phyloP scores from a whole-genome alignment of 2,888 invertebrate genomes.

The Andrena haemorrhoa region DNA sequence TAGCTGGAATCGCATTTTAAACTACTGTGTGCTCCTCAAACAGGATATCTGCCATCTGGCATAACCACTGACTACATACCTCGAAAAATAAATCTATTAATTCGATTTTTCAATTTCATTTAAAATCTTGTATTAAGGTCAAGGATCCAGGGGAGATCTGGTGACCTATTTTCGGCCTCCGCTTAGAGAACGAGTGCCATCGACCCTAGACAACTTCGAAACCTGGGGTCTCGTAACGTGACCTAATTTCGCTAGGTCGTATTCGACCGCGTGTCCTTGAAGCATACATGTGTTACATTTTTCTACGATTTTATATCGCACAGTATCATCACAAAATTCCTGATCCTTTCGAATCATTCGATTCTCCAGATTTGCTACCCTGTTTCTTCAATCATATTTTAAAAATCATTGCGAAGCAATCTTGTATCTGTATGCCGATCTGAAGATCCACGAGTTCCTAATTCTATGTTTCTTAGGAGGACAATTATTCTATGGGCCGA shows the following conservation, averaged over 20 bases:
- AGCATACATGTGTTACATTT: conserved; percentile 34
- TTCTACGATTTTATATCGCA: too few relatives aligned
- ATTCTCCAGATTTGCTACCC: too few relatives aligned
- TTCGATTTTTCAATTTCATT: neutral
- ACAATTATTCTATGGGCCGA: neutral
- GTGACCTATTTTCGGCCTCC: conserved; percentile 50
- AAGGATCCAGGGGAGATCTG: conserved; percentile 3
- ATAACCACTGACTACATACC: neutral
- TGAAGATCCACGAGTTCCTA: too few relatives aligned
- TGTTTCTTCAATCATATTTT: too few relatives aligned
- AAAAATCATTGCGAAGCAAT: too few relatives aligned
- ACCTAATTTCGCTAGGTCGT: conserved; percentile 53
- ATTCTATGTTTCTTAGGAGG: too few relatives aligned
- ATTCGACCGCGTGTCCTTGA: conserved; percentile 39
- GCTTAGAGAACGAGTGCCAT: conserved; percentile 32
- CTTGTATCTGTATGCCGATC: too few relatives aligned
- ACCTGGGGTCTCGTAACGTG: conserved; percentile 52
- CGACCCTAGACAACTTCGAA: conserved; percentile 54
- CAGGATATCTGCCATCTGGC: neutral
- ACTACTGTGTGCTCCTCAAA: neutral
- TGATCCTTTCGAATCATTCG: too few relatives aligned
- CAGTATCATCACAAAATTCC: too few relatives aligned
- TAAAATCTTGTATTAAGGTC: conserved; percentile 19
- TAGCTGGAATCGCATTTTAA: neutral
- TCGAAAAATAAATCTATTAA: neutral